Percentiles rank a stretch among this genome's conserved stretches.
phyloP scores from a whole-genome alignment of 2,888 invertebrate genomes.

The Phania funesta region DNA sequence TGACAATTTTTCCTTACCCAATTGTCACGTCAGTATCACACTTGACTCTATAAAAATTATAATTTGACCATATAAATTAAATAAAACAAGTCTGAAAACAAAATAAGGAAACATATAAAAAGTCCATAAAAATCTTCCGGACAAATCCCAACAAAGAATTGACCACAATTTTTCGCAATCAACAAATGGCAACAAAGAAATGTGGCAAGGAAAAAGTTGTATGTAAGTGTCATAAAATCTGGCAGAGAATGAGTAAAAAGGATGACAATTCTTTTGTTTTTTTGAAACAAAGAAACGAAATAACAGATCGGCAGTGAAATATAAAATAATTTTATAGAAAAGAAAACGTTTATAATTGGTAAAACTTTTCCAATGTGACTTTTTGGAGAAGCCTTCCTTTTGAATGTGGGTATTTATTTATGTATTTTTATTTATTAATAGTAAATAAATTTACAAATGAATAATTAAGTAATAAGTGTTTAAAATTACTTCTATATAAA shows the following conservation, averaged over 20 bases:
- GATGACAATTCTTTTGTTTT: conserved; percentile 42
- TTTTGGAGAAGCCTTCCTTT: no score
- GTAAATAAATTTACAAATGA: no score
- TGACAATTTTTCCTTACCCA: conserved; percentile 26
- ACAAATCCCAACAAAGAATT: background rate
- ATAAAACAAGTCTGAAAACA: conserved; percentile 10
- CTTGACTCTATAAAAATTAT: conserved; percentile 56
- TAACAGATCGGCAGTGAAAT: background rate
- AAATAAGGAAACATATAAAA: conserved; percentile 31
- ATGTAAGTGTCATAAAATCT: conserved; percentile 49
- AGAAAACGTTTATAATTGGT: background rate
- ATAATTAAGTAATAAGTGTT: no score
- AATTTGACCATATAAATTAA: conserved; percentile 49
- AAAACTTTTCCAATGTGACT: no score
- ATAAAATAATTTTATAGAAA: background rate
- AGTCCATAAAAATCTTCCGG: conserved; percentile 50
- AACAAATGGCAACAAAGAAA: background rate
- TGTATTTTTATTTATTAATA: no score
- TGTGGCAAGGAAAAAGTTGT: background rate
- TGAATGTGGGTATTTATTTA: no score
- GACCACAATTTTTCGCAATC: conserved; percentile 45
- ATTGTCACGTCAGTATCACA: conserved; percentile 28
- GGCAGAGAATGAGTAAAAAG: background rate
- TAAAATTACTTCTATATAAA: no score
- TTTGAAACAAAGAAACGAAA: conserved; percentile 5